Base-by-base conservation (phyloP, 2,888 invertebrate genomes). In the Lepidocyrtinus sp. region DNA sequence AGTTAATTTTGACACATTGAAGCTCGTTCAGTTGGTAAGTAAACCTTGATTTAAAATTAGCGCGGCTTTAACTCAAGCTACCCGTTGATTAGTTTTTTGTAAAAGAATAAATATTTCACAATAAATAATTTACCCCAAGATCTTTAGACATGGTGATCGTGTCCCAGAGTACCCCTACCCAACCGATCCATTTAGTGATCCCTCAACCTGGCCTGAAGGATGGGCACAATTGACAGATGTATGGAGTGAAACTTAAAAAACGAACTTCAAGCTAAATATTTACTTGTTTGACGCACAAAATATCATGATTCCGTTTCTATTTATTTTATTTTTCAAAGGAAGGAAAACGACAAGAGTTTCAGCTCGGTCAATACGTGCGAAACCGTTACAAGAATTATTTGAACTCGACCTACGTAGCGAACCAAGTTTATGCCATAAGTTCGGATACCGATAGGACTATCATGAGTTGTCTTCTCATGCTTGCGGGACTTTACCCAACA, bases 391-490 rank as follows among this genome's bases (percentile, higher is more conserved):
- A 91, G 46, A 90, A 91, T 69, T 89, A 88, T 76, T 75, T 89
- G 7, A 87, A 84, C 19, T 76, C 81, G 17, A 75, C 83, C 0
- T 89, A 88, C 76, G 82, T 85, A 27, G 85, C 88, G 2, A 83
- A 82, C 36, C 90, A 93, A 88, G 87, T 90, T 2, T 87, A 87
- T 73, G 88, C 90, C 1, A 82, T 89, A n/a, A 95, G 95, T 88
- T 96, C 96, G 85, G 94, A 94, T 87, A 91, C 92, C 73, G 94
- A 96, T 83, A 91, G 97, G 70, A 96, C 96, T 87, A 90, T 96
- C 85, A 95, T 95, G 94, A 96, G 96, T 87, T 96, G 95, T 0
- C 93, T 94, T 88, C 90, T 93, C 27, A 91, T 96, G 81, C 90
- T 96, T 27, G 95, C 96, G 0, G 96, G 95, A 0, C 88, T 96